Base-by-base conservation (phyloP, 2,113 vertebrate genomes). In the Tetrao urogallus region DNA sequence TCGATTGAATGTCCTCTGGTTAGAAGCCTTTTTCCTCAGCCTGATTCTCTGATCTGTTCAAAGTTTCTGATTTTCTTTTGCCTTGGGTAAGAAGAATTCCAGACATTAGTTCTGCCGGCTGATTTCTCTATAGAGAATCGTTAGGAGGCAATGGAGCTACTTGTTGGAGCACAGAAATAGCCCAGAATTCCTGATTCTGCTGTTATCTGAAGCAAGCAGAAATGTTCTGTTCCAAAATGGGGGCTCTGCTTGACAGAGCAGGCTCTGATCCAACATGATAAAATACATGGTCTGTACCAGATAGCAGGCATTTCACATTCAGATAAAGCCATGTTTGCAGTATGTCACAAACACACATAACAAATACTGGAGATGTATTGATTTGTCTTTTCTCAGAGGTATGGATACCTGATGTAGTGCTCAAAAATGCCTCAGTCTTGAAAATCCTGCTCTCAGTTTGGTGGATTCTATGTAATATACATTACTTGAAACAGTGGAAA, bases 311-410 rank as follows among this genome's bases (percentile, higher is more conserved):
- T 94, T 96, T 93, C 54, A 42, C 72, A 84, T 86, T 92, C 90
- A 86, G 95, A 95, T 92, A 95, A 98, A 93, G 94, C 65, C 88
- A 94, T 90, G 85, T 95, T 94, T 97, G 95, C 2, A 2, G 73
- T 67, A 88, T 93, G 89, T 95, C 74, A 47, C 56, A 87, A 96
- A 94, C 90, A 89, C 89, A 94, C 61, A 61, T 71, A 92, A 69
- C 84, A 91, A 97, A 96, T 94, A 96, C 81, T 88, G 85, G 93
- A 96, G 95, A 96, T 96, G 89, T 85, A 36, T 83, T 96, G 95
- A 97, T 97, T 96, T 92, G 95, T 77, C 90, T 95, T 92, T 97
- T 95, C 90, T 89, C 91, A 71, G 56, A 97, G 95, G 96, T 96
- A 66, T 42, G 30, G 45, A 32, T 76, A 42, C 22, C 45, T 76